These are phyloP conservation scores for Tyria jacobaeae DNA, from an alignment of 2,888 invertebrate genomes.

Conservation along the genomic window DNA sequence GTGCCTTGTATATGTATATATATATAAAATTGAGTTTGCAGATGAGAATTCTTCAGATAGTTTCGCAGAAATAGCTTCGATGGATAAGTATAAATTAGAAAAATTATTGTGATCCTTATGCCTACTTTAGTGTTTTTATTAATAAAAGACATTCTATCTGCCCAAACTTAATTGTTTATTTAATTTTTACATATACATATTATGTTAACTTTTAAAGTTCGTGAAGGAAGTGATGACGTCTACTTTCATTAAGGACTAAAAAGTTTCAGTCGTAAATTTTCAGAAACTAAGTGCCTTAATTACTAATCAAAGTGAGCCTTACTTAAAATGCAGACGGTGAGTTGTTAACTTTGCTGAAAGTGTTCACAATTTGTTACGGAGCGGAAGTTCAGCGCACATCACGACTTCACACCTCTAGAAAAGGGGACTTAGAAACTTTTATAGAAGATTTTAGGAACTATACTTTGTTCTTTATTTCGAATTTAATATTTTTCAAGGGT, in stretches of 20 bases:
- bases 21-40: too few relatives aligned
- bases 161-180: too few relatives aligned
- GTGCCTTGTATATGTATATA: too few relatives aligned
- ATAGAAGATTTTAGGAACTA: background rate
- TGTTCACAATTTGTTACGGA: slow-evolving; percentile 47
- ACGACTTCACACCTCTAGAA: slow-evolving; percentile 16
- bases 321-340: slow-evolving; percentile 46
- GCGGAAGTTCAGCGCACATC: slow-evolving; percentile 36
- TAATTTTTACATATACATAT: too few relatives aligned
- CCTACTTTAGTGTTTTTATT: too few relatives aligned
- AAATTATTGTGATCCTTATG: too few relatives aligned
- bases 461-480: background rate
- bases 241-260: background rate
- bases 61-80: too few relatives aligned
- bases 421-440: slow-evolving; percentile 4
- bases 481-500: background rate
- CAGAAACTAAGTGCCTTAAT: slow-evolving; percentile 15
- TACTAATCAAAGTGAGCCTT: slow-evolving; percentile 29
- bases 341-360: slow-evolving; percentile 32
- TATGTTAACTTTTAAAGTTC: background rate
- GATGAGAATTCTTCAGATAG: too few relatives aligned
- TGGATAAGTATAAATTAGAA: too few relatives aligned
- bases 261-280: slow-evolving; percentile 10
- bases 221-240: background rate
- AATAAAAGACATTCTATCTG: too few relatives aligned